Conservation (phyloP, 2,113 vertebrate genomes). For the Hippolais icterina region DNA sequence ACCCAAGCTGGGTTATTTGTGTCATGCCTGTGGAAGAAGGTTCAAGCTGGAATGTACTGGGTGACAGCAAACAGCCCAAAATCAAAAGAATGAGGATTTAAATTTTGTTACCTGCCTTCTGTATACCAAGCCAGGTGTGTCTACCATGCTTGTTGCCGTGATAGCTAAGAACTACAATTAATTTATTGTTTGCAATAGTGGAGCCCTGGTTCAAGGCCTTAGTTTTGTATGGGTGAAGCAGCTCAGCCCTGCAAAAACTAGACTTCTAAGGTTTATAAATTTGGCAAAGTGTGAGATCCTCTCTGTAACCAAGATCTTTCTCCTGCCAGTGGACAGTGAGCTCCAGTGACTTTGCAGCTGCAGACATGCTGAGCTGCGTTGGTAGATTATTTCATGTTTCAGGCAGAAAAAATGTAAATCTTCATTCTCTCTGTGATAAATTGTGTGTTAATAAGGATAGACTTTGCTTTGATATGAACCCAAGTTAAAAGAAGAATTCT, state of each 20-base stretch:
- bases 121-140: background rate
- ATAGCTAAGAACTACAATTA: background rate
- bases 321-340: background rate
- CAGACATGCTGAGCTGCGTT: background rate
- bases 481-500: slow-evolving; percentile 1
- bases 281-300: background rate
- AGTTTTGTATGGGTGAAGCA: background rate
- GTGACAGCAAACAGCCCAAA: background rate
- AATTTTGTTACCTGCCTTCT: background rate
- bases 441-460: background rate
- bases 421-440: slow-evolving; percentile 15
- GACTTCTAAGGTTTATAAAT: background rate
- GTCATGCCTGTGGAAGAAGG: background rate
- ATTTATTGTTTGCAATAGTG: background rate
- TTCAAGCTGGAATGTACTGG: background rate
- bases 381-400: background rate
- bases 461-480: slow-evolving; percentile 2
- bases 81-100: background rate
- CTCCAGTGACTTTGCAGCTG: background rate
- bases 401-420: background rate
- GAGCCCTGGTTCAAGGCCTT: background rate
- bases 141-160: background rate
- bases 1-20: background rate
- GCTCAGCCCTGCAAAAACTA: background rate
- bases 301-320: background rate